These are phyloP conservation scores for Eucidaris tribuloides DNA, from an alignment of 35 echinoderm and acorn worm genomes.

Conservation along the genomic window DNA sequence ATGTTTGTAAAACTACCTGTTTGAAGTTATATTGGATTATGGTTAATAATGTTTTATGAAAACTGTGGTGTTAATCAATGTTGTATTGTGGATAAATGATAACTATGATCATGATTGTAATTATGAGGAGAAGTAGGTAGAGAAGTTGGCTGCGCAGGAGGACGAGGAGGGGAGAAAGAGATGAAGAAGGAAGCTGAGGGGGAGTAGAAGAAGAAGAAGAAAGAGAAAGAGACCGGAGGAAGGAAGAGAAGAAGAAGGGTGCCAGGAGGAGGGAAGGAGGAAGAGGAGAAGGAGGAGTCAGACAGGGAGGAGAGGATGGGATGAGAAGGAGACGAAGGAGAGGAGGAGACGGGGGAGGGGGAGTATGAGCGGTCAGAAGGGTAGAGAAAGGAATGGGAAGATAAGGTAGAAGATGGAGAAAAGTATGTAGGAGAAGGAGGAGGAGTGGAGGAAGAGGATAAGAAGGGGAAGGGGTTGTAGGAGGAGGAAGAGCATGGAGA, in stretches of 20 bases:
- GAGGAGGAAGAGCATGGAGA: too few species aligned
- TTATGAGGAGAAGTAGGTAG: background rate
- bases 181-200: background rate
- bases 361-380: background rate
- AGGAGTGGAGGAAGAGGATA: too few species aligned
- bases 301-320: background rate
- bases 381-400: background rate
- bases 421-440: too few species aligned
- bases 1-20: too few species aligned
- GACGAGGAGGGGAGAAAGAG: background rate
- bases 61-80: background rate
- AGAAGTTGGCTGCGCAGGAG: background rate
- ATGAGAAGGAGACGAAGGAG: background rate
- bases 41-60: background rate
- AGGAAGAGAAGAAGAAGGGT: background rate
- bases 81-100: background rate
- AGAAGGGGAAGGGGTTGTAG: too few species aligned
- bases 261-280: background rate
- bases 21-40: background rate
- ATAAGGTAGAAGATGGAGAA: background rate
- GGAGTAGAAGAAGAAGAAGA: background rate
- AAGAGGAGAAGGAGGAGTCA: background rate
- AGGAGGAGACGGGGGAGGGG: background rate
- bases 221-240: background rate
- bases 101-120: background rate